These are phyloP conservation scores for Saturnia japonica DNA, from an alignment of 2,888 invertebrate genomes.

Conservation along the genomic window DNA sequence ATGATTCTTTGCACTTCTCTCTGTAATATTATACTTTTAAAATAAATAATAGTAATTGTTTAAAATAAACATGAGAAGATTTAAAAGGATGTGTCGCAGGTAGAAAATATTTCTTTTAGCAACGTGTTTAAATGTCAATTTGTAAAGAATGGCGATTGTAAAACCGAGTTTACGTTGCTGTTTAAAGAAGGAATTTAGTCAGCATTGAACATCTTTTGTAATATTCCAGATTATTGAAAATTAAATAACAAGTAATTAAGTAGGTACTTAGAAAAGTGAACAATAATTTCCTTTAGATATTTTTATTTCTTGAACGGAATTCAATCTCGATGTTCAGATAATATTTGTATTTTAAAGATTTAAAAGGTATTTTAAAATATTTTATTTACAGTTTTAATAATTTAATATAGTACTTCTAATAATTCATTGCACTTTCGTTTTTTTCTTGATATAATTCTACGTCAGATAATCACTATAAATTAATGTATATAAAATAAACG, in stretches of 20 bases:
- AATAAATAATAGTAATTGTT: neutral
- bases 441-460: neutral
- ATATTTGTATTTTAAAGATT: neutral
- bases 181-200: neutral
- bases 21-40: neutral
- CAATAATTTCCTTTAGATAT: neutral
- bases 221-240: neutral
- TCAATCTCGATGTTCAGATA: neutral
- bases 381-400: too few relatives aligned
- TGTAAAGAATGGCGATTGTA: neutral
- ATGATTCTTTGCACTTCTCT: neutral
- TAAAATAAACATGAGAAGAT: neutral
- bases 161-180: neutral
- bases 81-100: conserved; percentile 10
- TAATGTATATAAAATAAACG: neutral
- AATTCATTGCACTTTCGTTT: too few relatives aligned
- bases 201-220: neutral
- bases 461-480: neutral
- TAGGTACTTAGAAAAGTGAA: too few relatives aligned
- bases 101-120: conserved; percentile 2
- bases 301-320: neutral
- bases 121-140: neutral
- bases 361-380: too few relatives aligned
- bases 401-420: too few relatives aligned
- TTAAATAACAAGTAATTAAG: neutral